Evolutionary conservation across 2,113 vertebrate species (phyloP), one percentile per base, ranked within the genome.

Genomic region (Nycticryphes semicollaris): DNA sequence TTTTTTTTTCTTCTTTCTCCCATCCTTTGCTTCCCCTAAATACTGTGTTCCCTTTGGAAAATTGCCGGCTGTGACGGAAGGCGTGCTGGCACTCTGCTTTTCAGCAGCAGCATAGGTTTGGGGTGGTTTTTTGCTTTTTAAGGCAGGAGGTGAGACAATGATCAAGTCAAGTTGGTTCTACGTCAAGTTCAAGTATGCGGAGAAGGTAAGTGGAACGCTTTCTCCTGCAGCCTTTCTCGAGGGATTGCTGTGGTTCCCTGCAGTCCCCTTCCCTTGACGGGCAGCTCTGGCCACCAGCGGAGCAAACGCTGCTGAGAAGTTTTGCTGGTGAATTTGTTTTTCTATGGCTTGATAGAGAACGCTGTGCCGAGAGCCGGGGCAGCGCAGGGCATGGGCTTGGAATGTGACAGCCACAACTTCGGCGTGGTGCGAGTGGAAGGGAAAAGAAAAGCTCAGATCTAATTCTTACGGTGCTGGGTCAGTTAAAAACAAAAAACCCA

Each of bases 131-230:
- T 45, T 69, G 50, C 60, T 84, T 47, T 37, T 35, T 66, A 63
- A 66, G 64, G 75, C 95, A 81, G 87, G 84, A 87, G 92, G 95
- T 48, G 95, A 97, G 60, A 98, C 93, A n/a, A 99, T 99, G 99
- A 99, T 99, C 98, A 99, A 99, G 98, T 99, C 99, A 51, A 99
- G 98, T 95, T 99, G 99, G 99, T 99, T 99, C 98, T 99, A 99
- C 96, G 99, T 99, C 97, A 99, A 99, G 98, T 99, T 99, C 98
- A 99, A 99, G 97, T 99, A 99, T 93, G 99, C 99, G 1, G 99
- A 99, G 91, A 99, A 99, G 99, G 99, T 99, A 98, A 98, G 99
- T 97, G 47, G 24, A 88, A n/a, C 31, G 2, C 90, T 92, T 88
- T 62, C 45, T 67, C 53, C 75, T 33, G 51, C 89, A 66, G 78